Conservation (phyloP, 2,113 vertebrate species). For the Cyanoliseus patagonus region DNA sequence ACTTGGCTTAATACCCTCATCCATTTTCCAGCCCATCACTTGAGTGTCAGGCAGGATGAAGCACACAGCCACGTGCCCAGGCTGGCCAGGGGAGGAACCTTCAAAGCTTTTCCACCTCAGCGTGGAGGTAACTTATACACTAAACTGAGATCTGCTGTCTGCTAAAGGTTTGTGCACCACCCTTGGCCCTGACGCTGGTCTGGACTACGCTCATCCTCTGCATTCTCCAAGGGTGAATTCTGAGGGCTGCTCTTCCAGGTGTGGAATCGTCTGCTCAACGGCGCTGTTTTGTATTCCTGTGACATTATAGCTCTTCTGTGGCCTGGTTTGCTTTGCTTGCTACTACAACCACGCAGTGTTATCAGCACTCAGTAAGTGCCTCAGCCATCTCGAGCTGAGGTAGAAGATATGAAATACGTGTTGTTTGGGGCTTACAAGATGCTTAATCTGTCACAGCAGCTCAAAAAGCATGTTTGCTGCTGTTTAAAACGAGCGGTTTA, state of each 20-base stretch:
- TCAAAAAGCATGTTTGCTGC: not conserved
- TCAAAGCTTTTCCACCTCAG: not conserved
- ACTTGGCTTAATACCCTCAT: not conserved
- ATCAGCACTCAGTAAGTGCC: not conserved
- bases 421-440: not conserved
- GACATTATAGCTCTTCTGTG: not conserved
- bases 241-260: not conserved
- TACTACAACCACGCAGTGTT: not conserved
- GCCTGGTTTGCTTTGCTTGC: not conserved
- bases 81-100: not conserved
- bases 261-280: not conserved
- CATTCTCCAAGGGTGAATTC: not conserved
- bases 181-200: not conserved
- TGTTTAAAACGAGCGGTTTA: not conserved
- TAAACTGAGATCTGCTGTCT: not conserved
- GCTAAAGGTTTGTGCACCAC: not conserved
- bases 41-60: not conserved
- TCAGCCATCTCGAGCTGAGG: not conserved
- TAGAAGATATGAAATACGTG: not conserved
- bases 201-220: not conserved
- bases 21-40: not conserved
- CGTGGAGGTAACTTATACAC: not conserved
- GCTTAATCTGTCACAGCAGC: not conserved
- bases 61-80: not conserved
- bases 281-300: not conserved